Evolutionary conservation across 1,140 invertebrate species (phyloP).

Genomic region (Portunus trituberculatus): DNA sequence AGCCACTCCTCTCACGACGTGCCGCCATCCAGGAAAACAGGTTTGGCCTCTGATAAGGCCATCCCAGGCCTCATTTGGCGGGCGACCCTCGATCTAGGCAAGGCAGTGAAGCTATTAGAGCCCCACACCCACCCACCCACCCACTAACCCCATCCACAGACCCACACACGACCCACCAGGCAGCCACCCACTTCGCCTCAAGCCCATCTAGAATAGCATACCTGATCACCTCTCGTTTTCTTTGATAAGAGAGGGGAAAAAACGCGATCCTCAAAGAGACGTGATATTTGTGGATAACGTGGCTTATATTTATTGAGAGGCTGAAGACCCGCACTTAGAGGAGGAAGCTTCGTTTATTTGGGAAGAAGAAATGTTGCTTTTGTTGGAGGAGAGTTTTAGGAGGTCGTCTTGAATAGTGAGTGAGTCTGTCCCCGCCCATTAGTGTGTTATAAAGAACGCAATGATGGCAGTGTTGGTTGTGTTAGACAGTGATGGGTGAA

Average conservation of each 20-base stretch:
- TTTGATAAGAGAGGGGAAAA: background rate
- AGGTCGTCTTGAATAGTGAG: too few species aligned
- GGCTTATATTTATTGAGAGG: background rate
- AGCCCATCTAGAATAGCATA: background rate
- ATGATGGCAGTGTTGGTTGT: too few species aligned
- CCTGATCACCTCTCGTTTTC: background rate
- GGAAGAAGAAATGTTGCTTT: too few species aligned
- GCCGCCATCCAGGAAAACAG: background rate
- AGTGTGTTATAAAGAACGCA: too few species aligned
- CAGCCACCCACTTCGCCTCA: background rate
- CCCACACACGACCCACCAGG: background rate
- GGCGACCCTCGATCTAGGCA: constrained; percentile 8
- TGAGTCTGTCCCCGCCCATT: too few species aligned
- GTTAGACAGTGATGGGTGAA: too few species aligned
- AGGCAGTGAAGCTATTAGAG: background rate
- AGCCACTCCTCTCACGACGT: background rate
- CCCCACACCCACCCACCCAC: background rate
- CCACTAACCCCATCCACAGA: background rate
- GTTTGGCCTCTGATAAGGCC: background rate
- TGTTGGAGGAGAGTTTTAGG: too few species aligned
- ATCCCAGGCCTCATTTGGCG: background rate
- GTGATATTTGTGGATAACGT: background rate
- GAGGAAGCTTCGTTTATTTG: too few species aligned
- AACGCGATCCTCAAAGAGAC: background rate
- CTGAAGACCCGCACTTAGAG: background rate